phyloP scores from a whole-genome alignment of 1,140 invertebrate species.

The Sitobion miscanthi region DNA sequence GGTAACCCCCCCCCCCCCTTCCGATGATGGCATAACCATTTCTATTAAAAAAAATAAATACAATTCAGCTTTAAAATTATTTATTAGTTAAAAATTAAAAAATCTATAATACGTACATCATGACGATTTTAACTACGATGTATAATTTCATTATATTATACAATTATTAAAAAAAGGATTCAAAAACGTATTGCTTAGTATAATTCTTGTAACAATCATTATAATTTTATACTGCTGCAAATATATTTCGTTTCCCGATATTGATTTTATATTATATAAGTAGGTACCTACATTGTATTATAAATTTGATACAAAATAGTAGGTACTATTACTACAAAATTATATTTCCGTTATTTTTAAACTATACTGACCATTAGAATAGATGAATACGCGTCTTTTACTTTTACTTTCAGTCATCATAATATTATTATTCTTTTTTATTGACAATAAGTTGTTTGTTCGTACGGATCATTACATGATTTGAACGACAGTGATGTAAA shows the following conservation, averaged over 20 bases:
- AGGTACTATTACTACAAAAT: not conserved
- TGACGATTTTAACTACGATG: not conserved
- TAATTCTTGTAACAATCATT: not conserved
- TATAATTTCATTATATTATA: not conserved
- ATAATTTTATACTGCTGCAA: not conserved
- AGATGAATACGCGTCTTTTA: not conserved
- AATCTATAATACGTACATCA: not conserved
- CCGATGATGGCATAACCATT: not conserved
- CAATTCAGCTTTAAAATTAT: not conserved
- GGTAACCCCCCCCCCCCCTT: too few species aligned
- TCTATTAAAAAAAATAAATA: too few species aligned
- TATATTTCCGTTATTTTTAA: not conserved
- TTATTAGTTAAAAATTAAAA: not conserved
- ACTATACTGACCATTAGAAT: not conserved
- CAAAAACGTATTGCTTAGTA: not conserved
- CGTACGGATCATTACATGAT: not conserved
- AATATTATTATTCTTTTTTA: not conserved
- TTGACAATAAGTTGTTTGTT: conserved; percentile 25
- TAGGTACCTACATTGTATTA: not conserved
- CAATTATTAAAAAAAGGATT: not conserved
- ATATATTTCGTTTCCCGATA: not conserved
- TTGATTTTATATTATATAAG: not conserved
- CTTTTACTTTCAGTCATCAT: conserved; percentile 41
- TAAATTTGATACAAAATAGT: not conserved
- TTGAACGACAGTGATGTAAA: conserved; percentile 19